Conservation (phyloP, 2,797 vertebrate genomes). For the Simalia tracyae region DNA sequence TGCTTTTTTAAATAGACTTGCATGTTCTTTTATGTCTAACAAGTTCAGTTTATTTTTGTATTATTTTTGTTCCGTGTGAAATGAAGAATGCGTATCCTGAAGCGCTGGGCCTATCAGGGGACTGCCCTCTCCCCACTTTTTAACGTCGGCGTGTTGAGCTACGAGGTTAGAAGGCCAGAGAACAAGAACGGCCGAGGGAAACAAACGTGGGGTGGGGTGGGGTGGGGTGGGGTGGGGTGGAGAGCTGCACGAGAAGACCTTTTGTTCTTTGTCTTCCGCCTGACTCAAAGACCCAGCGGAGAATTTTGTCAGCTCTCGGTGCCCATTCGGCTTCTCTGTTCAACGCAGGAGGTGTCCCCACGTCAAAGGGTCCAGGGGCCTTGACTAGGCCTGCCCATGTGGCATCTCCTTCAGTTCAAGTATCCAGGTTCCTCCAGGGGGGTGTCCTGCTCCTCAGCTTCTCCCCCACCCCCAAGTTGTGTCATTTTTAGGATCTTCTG, state of each 20-base stretch:
- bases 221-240: too few species aligned
- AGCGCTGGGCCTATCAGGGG: conserved; percentile 9
- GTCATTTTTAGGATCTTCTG: not conserved
- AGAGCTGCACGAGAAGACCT: too few species aligned
- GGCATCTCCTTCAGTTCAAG: not conserved
- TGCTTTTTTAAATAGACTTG: conserved; percentile 55
- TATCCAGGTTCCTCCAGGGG: not conserved
- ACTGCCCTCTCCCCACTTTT: conserved; percentile 10
- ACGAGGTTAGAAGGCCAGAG: conserved; percentile 39
- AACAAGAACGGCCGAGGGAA: conserved; percentile 42
- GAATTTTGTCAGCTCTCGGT: not conserved
- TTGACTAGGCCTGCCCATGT: not conserved
- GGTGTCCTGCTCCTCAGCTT: not conserved
- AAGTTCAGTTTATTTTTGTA: conserved; percentile 68
- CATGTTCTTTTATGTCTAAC: conserved; percentile 61
- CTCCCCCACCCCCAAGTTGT: not conserved
- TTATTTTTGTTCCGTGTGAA: conserved; percentile 54
- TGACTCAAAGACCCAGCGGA: too few species aligned
- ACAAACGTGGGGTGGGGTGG: not conserved
- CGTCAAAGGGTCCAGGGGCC: not conserved
- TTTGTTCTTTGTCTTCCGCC: not conserved
- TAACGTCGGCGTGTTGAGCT: not conserved
- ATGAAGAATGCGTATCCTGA: conserved; percentile 53
- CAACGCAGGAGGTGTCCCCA: not conserved
- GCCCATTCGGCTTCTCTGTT: not conserved